Conservation (phyloP, 2,797 vertebrate genomes). For the Phyllotis vaccarum region DNA sequence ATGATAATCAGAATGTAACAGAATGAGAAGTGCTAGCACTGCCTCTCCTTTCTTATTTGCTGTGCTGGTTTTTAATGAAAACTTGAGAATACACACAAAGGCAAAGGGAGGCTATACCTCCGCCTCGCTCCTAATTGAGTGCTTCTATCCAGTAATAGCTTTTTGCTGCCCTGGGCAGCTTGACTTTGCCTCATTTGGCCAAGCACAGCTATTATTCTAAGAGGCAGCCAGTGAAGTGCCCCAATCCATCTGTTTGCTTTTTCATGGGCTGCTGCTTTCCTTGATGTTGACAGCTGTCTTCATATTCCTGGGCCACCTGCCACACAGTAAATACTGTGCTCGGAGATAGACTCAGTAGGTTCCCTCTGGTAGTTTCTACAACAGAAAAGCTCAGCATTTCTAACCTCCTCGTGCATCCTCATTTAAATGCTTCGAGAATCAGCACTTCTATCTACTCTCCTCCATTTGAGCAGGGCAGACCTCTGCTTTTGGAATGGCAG, state of each 20-base stretch:
- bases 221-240: conserved; percentile 72
- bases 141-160: conserved; percentile 73
- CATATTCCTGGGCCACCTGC: conserved; percentile 86
- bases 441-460: background rate
- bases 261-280: conserved; percentile 84
- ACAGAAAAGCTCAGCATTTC: conserved; percentile 60
- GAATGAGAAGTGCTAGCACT: conserved; percentile 65
- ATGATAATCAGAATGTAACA: conserved; percentile 77
- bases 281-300: conserved; percentile 86
- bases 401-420: conserved; percentile 23
- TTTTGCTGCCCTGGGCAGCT: conserved; percentile 76
- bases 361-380: conserved; percentile 39
- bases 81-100: conserved; percentile 61
- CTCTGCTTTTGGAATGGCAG: background rate
- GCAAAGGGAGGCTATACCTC: background rate
- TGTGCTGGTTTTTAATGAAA: conserved; percentile 75
- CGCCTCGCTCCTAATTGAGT: conserved; percentile 69
- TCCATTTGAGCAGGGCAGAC: background rate
- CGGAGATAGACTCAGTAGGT: conserved; percentile 51
- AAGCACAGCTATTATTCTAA: conserved; percentile 77
- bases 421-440: conserved; percentile 32
- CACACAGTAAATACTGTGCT: conserved; percentile 74
- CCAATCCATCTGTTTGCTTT: conserved; percentile 85
- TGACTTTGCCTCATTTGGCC: conserved; percentile 74
- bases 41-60: background rate